Percentiles rank a stretch among this genome's conserved stretches.
Conservation (phyloP, 2,113 vertebrate species). For the Percina caprodes region DNA sequence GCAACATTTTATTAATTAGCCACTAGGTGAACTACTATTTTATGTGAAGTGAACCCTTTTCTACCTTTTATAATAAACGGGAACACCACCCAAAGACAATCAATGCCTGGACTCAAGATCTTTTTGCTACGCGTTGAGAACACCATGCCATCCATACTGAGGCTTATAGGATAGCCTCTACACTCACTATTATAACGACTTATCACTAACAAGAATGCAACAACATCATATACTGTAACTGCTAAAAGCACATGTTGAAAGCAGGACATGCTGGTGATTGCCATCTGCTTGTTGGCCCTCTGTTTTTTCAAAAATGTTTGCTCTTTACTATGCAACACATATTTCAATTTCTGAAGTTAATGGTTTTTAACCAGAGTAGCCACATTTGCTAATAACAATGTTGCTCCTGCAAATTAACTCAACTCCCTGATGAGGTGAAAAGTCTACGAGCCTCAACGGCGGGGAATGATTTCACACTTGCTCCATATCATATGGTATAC, state of each 20-base stretch:
- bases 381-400: constrained; percentile 72
- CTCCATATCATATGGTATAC: constrained; percentile 56
- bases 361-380: constrained; percentile 70
- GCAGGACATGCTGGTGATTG: constrained; percentile 36
- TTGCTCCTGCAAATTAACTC: constrained; percentile 71
- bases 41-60: too few relatives aligned
- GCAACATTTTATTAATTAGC: too few relatives aligned
- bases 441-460: constrained; percentile 52
- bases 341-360: constrained; percentile 77
- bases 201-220: constrained; percentile 17
- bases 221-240: constrained; percentile 17
- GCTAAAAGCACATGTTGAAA: constrained; percentile 28
- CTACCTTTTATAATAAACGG: too few relatives aligned
- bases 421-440: constrained; percentile 72
- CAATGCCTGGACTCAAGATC: too few relatives aligned
- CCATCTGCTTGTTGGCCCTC: constrained; percentile 56
- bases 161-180: too few relatives aligned
- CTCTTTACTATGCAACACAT: constrained; percentile 62
- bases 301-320: constrained; percentile 68
- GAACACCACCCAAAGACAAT: too few relatives aligned
- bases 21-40: too few relatives aligned
- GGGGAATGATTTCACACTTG: constrained; percentile 26
- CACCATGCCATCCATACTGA: too few relatives aligned
- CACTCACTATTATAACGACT: neutral
- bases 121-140: too few relatives aligned